These are phyloP conservation scores for Reticulitermes speratus DNA, from an alignment of 1,140 invertebrate genomes.

Conservation along the genomic window DNA sequence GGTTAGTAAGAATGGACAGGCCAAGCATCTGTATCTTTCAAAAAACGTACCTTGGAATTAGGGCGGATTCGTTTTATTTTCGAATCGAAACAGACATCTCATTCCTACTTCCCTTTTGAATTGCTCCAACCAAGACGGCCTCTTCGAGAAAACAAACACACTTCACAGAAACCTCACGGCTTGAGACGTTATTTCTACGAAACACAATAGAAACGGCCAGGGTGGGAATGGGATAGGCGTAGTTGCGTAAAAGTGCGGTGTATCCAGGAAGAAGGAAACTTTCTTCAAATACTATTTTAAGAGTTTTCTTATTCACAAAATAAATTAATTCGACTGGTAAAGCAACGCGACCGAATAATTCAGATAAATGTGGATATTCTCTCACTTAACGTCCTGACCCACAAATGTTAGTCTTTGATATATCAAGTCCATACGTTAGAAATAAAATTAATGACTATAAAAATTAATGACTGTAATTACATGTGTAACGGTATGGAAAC, in stretches of 20 bases:
- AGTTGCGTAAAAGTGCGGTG: not conserved
- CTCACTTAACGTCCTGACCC: too few species aligned
- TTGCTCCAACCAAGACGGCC: not conserved
- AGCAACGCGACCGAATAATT: too few species aligned
- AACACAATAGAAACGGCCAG: not conserved
- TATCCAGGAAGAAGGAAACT: not conserved
- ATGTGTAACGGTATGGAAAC: too few species aligned
- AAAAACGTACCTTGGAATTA: not conserved
- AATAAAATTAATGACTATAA: too few species aligned
- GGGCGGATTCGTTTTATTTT: not conserved
- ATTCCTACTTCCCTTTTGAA: not conserved
- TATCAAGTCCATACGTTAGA: too few species aligned
- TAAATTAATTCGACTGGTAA: too few species aligned
- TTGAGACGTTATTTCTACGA: not conserved
- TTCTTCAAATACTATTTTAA: not conserved
- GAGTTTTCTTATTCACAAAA: not conserved
- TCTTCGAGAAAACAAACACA: not conserved
- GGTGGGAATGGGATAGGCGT: not conserved
- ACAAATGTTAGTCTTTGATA: too few species aligned
- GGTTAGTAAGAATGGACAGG: not conserved
- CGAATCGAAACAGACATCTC: not conserved
- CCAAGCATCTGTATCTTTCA: not conserved
- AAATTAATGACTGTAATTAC: too few species aligned
- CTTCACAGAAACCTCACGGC: not conserved
- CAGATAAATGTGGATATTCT: too few species aligned